A percentile compares a stretch with the other conserved stretches of the same genome.
Conservation (phyloP, 1,140 invertebrate species). For the Drosophila pachea region DNA sequence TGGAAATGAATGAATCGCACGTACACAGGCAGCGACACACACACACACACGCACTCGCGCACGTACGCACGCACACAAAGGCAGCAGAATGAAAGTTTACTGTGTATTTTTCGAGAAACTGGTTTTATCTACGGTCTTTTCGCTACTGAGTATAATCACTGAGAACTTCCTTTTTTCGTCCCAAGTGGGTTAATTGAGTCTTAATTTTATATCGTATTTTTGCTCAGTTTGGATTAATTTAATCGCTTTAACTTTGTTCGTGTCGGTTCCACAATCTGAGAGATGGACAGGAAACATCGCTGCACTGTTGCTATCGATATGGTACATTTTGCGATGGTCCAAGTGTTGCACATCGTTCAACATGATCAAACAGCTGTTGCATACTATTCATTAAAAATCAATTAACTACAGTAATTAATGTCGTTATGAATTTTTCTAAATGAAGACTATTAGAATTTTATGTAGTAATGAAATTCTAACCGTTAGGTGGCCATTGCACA, state of each 20-base stretch:
- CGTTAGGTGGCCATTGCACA: too few relatives aligned
- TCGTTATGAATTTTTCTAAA: too few relatives aligned
- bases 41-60: constrained; percentile 46
- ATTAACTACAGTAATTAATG: background rate
- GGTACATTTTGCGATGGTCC: background rate
- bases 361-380: constrained; percentile 17
- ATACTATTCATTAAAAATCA: constrained; percentile 5
- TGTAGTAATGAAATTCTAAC: background rate
- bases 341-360: constrained; percentile 17
- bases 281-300: constrained; percentile 30
- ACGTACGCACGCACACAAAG: constrained; percentile 47
- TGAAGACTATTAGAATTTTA: too few relatives aligned
- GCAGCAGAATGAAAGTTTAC: constrained; percentile 40
- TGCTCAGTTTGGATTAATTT: constrained; percentile 30
- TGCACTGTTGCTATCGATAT: constrained; percentile 12
- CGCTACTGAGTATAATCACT: constrained; percentile 21
- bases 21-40: constrained; percentile 44
- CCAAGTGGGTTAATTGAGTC: background rate
- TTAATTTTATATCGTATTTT: constrained; percentile 11
- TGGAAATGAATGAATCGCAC: constrained; percentile 67
- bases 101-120: constrained; percentile 18
- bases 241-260: constrained; percentile 44
- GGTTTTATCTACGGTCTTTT: constrained; percentile 12
- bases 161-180: constrained; percentile 14
- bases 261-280: constrained; percentile 26